These are phyloP conservation scores for Anguilla obscura DNA, from an alignment of 2,797 vertebrate species.

Conservation along the genomic window DNA sequence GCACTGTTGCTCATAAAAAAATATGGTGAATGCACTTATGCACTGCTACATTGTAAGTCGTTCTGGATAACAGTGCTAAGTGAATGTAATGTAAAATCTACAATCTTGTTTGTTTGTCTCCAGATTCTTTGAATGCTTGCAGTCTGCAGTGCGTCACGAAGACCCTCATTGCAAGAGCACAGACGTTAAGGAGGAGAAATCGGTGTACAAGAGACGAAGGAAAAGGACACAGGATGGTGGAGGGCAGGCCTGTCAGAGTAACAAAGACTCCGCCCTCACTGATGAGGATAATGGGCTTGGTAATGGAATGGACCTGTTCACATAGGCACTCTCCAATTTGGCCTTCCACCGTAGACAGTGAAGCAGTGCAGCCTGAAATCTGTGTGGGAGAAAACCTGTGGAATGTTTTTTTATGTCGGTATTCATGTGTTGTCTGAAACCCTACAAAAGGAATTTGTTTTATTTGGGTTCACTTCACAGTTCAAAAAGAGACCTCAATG, in stretches of 20 bases:
- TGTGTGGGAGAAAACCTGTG: background rate
- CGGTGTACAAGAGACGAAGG: slow-evolving; percentile 56
- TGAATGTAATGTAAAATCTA: background rate
- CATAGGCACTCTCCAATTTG: slow-evolving; percentile 3
- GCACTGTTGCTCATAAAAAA: slow-evolving; percentile 5
- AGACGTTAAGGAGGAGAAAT: slow-evolving; percentile 23
- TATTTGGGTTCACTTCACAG: background rate
- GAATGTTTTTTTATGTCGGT: background rate
- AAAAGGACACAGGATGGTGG: slow-evolving; percentile 45
- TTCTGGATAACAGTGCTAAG: background rate
- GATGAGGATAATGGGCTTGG: slow-evolving; percentile 32
- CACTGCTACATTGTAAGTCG: background rate
- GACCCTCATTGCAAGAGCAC: background rate
- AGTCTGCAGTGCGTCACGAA: slow-evolving; percentile 58
- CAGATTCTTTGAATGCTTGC: slow-evolving; percentile 72
- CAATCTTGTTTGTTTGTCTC: slow-evolving; percentile 17
- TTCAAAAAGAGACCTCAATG: background rate
- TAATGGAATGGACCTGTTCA: slow-evolving; percentile 34
- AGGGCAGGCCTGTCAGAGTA: background rate
- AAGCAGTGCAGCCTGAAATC: background rate
- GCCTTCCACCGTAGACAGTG: background rate
- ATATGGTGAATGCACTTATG: background rate
- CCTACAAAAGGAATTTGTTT: background rate
- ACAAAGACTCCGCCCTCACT: slow-evolving; percentile 16
- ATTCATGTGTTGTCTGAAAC: background rate